Base-by-base conservation (phyloP, 2,113 vertebrate species). In the Marmota monax region DNA sequence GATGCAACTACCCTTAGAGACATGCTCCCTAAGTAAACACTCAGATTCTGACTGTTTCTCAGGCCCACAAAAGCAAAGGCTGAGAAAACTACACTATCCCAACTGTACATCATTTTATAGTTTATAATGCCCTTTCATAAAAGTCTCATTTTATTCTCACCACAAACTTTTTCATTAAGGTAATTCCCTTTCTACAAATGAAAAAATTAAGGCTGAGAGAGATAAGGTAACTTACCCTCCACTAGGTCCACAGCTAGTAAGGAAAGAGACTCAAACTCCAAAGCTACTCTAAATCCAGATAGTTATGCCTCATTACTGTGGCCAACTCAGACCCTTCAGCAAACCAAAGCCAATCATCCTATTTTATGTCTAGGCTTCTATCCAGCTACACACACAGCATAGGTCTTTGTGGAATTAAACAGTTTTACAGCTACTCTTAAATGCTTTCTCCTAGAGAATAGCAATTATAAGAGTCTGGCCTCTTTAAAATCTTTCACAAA, bases 401-500 rank as follows among this genome's bases (percentile, higher is more conserved):
- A 88, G 32, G 74, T 88, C 27, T 78, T 96, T 69, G 45, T 65
- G 12, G 56, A 84, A 92, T 72, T 67, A 90, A 45, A 63, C 10
- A 51, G 51, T 69, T 90, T 96, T 58, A 51, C 56, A 93, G 67
- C 20, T 85, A 80, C 45, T 88, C 37, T 77, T 82, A 95, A 72
- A n/a, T 76, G 73, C 29, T 70, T 84, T 84, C n/a, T 93, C 73
- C 13, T 84, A 13, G 42, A 82, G 37, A 77, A 63, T 11, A 18
- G 10, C 42, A 86, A 79, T 17, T 20, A 48, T 39, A 93, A 88
- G 67, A 78, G 18, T 92, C 17, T 94, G 70, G 48, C 69, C 78
- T 79, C 88, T 79, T 92, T 83, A 90, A 90, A 90, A 94, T 84
- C 65, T n/a, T 82, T 70, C 45, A 92, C 67, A 84, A 84, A 84